Percentiles rank a stretch among this genome's conserved stretches.
Evolutionary conservation across 2,797 vertebrate genomes (phyloP).

Genomic region (Borostomias antarcticus): DNA sequence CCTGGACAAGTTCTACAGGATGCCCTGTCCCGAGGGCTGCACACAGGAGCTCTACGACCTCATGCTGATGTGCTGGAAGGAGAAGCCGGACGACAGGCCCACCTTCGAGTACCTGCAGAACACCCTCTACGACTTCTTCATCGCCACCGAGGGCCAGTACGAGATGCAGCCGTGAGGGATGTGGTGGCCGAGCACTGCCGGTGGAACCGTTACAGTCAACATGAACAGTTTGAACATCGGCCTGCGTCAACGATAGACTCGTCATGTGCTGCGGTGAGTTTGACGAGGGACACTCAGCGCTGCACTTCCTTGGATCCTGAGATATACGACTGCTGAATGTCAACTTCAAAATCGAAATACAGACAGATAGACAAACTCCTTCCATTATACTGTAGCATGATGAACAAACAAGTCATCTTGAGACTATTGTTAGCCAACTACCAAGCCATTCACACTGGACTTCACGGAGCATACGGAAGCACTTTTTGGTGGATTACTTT

Average conservation of each 20-base stretch:
- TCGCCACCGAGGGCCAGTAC: conserved; percentile 82
- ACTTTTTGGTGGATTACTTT: too few species aligned
- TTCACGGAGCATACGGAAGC: too few species aligned
- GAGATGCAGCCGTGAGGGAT: conserved; percentile 75
- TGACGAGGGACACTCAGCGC: background rate
- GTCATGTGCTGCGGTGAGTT: background rate
- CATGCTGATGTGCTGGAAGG: conserved; percentile 77
- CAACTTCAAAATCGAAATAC: too few species aligned
- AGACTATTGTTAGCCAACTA: too few species aligned
- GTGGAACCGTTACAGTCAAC: background rate
- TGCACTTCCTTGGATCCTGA: too few species aligned
- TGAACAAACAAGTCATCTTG: too few species aligned
- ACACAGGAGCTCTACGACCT: conserved; percentile 72
- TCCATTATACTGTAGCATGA: too few species aligned
- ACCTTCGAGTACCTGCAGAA: conserved; percentile 80
- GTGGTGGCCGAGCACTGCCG: too few species aligned
- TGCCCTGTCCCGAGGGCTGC: conserved; percentile 75
- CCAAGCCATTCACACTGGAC: too few species aligned
- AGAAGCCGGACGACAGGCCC: conserved; percentile 73
- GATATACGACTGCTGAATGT: too few species aligned
- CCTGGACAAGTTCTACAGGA: conserved; percentile 76
- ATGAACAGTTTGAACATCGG: background rate
- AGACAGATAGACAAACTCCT: too few species aligned
- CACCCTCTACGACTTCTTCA: conserved; percentile 79
- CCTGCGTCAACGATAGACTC: background rate